phyloP scores from a whole-genome alignment of 2,888 invertebrate species.

The Nomada goodeniana region DNA sequence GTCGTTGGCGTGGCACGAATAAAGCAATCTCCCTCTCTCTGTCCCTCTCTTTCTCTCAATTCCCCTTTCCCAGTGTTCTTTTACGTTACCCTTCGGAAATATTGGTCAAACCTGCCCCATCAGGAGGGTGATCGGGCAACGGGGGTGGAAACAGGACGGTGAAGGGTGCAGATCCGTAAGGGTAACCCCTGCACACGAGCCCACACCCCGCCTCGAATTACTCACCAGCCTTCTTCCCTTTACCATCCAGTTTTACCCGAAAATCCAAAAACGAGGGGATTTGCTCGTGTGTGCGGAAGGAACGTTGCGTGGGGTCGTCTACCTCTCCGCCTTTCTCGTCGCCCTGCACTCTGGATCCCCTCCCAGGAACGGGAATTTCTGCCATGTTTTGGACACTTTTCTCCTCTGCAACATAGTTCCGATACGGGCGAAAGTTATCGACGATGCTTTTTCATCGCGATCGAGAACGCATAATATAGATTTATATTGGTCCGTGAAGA shows the following conservation, averaged over 20 bases:
- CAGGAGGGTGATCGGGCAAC: slow-evolving; percentile 62
- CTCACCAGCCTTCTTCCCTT: slow-evolving; percentile 71
- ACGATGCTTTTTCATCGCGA: slow-evolving; percentile 22
- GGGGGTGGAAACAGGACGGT: slow-evolving; percentile 65
- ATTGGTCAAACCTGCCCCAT: slow-evolving; percentile 71
- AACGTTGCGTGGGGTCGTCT: slow-evolving; percentile 73
- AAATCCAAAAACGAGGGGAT: slow-evolving; percentile 81
- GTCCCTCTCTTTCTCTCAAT: slow-evolving; percentile 30
- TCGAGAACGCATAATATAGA: slow-evolving; percentile 2
- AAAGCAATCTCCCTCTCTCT: slow-evolving; percentile 49
- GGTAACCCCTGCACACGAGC: slow-evolving; percentile 64
- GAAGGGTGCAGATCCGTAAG: slow-evolving; percentile 64
- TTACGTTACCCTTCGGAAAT: slow-evolving; percentile 71
- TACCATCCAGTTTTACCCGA: slow-evolving; percentile 72
- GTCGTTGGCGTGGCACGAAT: slow-evolving; percentile 56
- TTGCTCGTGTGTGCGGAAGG: slow-evolving; percentile 74
- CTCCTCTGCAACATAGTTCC: slow-evolving; percentile 14
- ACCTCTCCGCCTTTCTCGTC: slow-evolving; percentile 36
- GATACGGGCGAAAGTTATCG: slow-evolving; percentile 5
- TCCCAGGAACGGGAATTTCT: slow-evolving; percentile 10
- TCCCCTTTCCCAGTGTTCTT: slow-evolving; percentile 51
- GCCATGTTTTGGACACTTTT: background rate
- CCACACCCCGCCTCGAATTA: slow-evolving; percentile 77
- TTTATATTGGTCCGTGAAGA: background rate
- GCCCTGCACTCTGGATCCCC: slow-evolving; percentile 43